phyloP scores from a whole-genome alignment of 2,797 vertebrate species.

The Menidia menidia region DNA sequence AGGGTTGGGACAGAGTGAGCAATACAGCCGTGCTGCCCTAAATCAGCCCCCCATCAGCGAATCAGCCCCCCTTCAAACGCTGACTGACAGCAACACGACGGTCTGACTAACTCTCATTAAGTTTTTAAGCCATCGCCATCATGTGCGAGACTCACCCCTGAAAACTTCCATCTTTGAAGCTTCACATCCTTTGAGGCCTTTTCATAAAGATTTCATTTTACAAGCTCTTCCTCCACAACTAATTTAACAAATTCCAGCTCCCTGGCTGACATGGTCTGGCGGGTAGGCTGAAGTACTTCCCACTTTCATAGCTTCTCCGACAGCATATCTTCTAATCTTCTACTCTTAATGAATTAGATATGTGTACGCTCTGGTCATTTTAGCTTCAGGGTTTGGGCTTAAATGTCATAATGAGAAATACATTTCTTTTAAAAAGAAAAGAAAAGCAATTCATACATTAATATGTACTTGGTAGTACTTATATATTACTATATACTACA shows the following conservation, averaged over 20 bases:
- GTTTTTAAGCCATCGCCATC: conserved; percentile 9
- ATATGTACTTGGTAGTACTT: too few species aligned
- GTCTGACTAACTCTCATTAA: conserved; percentile 17
- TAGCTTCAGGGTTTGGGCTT: background rate
- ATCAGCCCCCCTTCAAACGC: background rate
- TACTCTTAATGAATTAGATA: background rate
- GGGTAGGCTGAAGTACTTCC: background rate
- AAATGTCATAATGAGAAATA: background rate
- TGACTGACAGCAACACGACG: conserved; percentile 6
- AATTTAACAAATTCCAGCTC: background rate
- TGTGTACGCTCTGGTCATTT: background rate
- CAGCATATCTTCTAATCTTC: background rate
- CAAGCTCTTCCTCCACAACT: background rate
- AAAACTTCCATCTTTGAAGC: conserved; percentile 4
- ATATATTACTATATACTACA: too few species aligned
- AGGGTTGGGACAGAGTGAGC: conserved; percentile 15
- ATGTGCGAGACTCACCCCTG: background rate
- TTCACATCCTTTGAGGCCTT: background rate
- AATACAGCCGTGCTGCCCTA: conserved; percentile 6
- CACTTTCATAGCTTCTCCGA: background rate
- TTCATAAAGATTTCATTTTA: background rate
- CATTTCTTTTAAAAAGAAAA: background rate
- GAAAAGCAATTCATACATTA: too few species aligned
- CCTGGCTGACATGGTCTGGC: background rate
- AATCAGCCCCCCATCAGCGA: conserved; percentile 11